These are phyloP conservation scores for Phrynocephalus guinanensis DNA, from an alignment of 2,797 vertebrate species.

Conservation along the genomic window DNA sequence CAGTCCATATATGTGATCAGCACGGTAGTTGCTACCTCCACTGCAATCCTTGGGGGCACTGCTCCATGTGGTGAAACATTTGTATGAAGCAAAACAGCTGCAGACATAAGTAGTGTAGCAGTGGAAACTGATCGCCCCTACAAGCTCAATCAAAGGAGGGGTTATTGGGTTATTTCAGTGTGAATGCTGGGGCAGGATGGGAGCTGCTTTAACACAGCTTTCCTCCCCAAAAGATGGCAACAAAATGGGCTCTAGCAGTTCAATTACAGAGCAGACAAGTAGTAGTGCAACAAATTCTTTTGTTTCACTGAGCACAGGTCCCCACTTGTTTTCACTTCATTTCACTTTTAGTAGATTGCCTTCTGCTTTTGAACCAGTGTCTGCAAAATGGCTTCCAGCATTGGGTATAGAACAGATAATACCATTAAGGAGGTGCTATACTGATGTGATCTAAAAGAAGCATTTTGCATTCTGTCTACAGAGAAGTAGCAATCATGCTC, in stretches of 20 bases:
- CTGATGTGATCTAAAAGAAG: no score
- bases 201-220: background rate
- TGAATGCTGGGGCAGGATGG: background rate
- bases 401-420: no score
- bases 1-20: conserved; percentile 1
- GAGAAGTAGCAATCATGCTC: background rate
- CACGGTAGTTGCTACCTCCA: background rate
- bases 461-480: background rate
- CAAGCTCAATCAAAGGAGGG: background rate
- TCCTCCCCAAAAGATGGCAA: background rate
- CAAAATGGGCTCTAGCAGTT: conserved; percentile 5
- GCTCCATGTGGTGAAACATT: background rate
- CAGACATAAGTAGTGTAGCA: background rate
- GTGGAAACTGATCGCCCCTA: background rate
- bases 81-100: background rate
- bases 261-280: background rate
- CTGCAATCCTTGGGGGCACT: background rate
- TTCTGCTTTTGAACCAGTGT: background rate
- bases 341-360: background rate
- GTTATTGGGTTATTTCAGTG: background rate
- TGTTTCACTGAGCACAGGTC: background rate
- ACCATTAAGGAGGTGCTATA: no score
- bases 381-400: background rate
- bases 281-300: no score
- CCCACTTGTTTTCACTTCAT: background rate